Evolutionary conservation across 2,113 vertebrate genomes (phyloP).

Genomic region (Myocastor coypus): DNA sequence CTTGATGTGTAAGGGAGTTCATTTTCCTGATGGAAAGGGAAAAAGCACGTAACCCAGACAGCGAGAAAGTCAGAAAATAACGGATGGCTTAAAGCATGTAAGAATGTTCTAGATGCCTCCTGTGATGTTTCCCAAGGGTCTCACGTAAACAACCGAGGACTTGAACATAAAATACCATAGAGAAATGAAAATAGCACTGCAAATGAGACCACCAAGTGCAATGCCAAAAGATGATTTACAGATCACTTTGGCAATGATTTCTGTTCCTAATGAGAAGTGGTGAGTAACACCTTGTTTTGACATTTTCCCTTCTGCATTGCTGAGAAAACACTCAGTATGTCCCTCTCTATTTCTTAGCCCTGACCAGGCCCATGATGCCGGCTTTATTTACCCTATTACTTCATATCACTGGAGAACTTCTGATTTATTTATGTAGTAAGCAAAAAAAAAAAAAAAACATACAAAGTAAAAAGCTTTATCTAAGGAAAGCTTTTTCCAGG

Average conservation of each 20-base stretch:
- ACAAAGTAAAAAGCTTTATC: not conserved
- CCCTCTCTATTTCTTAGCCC: not conserved
- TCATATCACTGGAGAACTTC: not conserved
- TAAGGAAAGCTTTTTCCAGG: not conserved
- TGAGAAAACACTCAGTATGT: not conserved
- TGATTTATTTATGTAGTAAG: not conserved
- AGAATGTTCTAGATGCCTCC: not conserved
- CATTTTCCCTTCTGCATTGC: not conserved
- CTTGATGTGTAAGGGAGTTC: not conserved
- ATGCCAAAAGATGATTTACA: not conserved
- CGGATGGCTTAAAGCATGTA: not conserved
- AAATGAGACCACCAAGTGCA: not conserved
- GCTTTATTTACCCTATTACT: not conserved
- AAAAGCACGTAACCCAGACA: not conserved
- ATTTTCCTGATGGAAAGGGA: constrained; percentile 14
- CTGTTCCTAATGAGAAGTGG: not conserved
- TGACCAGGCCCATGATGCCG: not conserved
- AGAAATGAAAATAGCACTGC: not conserved
- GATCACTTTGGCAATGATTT: not conserved
- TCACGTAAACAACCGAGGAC: not conserved
- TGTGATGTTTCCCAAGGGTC: not conserved
- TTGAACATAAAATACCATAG: not conserved
- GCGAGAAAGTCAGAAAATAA: not conserved
- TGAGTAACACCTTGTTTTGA: not conserved
- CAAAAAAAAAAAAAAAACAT: not conserved